Evolutionary conservation across 2,888 invertebrate genomes (phyloP), one percentile per base, ranked within the genome.

Genomic region (Nomada fucata): DNA sequence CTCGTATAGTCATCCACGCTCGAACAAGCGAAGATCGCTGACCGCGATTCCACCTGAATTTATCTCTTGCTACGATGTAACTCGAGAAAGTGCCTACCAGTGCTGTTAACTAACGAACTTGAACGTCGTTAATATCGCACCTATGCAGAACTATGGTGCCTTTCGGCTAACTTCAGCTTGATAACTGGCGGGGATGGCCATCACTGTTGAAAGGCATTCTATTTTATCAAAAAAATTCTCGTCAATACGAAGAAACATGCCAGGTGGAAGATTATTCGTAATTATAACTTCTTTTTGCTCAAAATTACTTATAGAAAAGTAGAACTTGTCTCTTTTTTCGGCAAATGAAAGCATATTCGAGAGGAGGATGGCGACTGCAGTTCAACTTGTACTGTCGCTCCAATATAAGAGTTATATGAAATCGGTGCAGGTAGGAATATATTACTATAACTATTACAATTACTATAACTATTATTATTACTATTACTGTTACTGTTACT

Each of bases 41-140:
- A 63, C 59, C 64, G 52, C 13, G 57, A 52, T 64, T 64, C 23
- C 44, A 52, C 47, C 15, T 53, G 55, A 52, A 67, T 67, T 63
- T 72, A n/a, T 80, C 67, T 26, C 15, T n/a, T 47, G 50, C 18
- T 52, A n/a, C 67, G 61, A 71, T 50, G 42, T 11, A 61, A 57
- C 23, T 36, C 68, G 52, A 80, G 52, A 79, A 80, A 80, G 59
- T 77, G 57, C 47, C 20, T 15, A 36, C 42, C 50, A 60, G 50
- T 57, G 50, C 63, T 44, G 26, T 42, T 70, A 67, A 61, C 50
- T 60, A 63, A 72, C 44, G 44, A 18, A 79, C 72, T 20, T 73
- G 68, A 79, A 80, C 80, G 13, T 44, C 52, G n/a, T 50, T 44
- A 29, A 57, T 55, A 67, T 72, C 67, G 61, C 29, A 13, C n/a